Percentiles rank a stretch among this genome's conserved stretches.
Conservation (phyloP, 2,113 vertebrate species). For the Sylvilagus bachmani region DNA sequence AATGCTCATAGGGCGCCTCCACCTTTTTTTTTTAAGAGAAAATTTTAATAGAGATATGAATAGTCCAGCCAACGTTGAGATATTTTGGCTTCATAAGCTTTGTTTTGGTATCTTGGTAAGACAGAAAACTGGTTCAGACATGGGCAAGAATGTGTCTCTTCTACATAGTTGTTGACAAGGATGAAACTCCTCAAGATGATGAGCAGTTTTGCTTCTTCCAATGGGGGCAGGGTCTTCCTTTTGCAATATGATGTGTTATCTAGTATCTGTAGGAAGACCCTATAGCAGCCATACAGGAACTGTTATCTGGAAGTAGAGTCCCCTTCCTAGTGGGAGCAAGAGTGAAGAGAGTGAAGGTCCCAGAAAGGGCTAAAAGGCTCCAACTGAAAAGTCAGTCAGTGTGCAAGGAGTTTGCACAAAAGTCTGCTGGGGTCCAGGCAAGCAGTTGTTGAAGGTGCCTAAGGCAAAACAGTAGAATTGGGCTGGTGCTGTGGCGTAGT, state of each 20-base stretch:
- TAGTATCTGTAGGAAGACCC: not conserved
- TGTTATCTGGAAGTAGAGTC: not conserved
- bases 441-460: not conserved
- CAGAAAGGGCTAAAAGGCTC: not conserved
- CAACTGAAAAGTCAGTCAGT: not conserved
- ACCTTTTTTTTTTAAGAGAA: not conserved
- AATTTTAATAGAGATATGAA: not conserved
- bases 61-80: not conserved
- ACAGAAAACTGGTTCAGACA: constrained; percentile 18
- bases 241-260: not conserved
- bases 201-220: not conserved
- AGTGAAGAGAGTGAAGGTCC: not conserved
- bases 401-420: not conserved
- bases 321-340: not conserved
- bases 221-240: not conserved
- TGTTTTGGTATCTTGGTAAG: not conserved
- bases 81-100: not conserved
- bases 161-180: constrained; percentile 5
- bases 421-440: not conserved
- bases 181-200: not conserved
- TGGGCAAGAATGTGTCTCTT: constrained; percentile 8
- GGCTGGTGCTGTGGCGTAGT: too few relatives aligned
- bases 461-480: not conserved
- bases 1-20: not conserved
- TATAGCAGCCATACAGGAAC: not conserved